Evolutionary conservation across 2,888 invertebrate genomes (phyloP), one percentile per base, ranked within the genome.

Genomic region (Macrosoma leucophasiata): DNA sequence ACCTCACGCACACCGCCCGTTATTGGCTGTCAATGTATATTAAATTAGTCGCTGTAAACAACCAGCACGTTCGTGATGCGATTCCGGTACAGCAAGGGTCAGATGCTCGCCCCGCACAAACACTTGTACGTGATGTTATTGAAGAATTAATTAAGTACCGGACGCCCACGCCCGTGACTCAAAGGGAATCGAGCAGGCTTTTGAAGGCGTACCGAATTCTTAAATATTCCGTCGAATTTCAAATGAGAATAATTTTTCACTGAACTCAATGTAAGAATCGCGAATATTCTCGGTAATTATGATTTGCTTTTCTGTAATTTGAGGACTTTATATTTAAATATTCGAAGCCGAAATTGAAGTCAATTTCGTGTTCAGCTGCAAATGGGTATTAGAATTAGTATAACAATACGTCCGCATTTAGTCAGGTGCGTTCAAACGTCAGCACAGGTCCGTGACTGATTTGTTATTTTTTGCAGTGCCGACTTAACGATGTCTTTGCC

Each of bases 401-500:
- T 41, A 36, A 36, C 40, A 36, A 36, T 26, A 39, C 24, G 36
- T 34, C 32, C 36, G 39, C 34, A 33, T 29, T 25, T 35, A 29
- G 43, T 55, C 55, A 52, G 50, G 47, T 53, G 50, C 40, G 30
- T 15, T 22, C 14, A 10, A n/a, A 10, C 14, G 33, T 24, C 20
- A 17, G 29, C 39, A 51, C 41, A 34, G 39, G 37, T 39, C 58
- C 71, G 52, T 66, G 54, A 54, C 73, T 55, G 60, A 75, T 69
- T 58, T 41, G 43, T 39, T 41, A 49, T 65, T 73, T 75, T 76
- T 75, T 69, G 60, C 61, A 31, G 35, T 31, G 33, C 31, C 24
- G 30, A 48, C 58, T 58, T 76, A 74, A 76, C 70, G 74, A 75
- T 62, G 66, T 68, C 67, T 73, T 71, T 63, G 55, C 53, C 55